A percentile compares a stretch with the other conserved stretches of the same genome.
These are phyloP conservation scores for Tiliacea aurago DNA, from an alignment of 2,888 invertebrate species.

Conservation along the genomic window DNA sequence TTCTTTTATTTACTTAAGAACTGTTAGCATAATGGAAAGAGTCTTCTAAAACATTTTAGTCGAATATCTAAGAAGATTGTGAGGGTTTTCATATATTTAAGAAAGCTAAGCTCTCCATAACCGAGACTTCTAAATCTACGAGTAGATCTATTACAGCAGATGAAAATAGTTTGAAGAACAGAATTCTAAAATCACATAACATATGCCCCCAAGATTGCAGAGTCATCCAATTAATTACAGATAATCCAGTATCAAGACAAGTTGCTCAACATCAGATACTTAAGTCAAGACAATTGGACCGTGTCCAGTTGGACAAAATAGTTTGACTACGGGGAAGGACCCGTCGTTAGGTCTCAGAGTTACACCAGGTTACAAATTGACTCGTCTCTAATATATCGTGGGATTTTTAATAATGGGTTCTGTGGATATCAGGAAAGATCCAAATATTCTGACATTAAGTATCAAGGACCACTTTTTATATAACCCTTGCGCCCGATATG, in stretches of 20 bases:
- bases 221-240: neutral
- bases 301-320: too few species aligned
- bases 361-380: conserved; percentile 24
- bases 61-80: neutral
- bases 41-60: neutral
- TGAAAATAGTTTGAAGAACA: neutral
- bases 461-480: too few species aligned
- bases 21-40: neutral
- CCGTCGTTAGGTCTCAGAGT: conserved; percentile 30
- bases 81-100: neutral
- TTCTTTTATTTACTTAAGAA: neutral
- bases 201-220: neutral
- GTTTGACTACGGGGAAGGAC: too few species aligned
- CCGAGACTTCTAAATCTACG: neutral
- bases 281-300: conserved; percentile 37
- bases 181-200: neutral
- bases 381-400: conserved; percentile 34
- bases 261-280: conserved; percentile 35
- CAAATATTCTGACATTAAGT: too few species aligned
- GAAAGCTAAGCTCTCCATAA: neutral
- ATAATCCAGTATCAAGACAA: conserved; percentile 8
- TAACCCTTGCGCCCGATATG: too few species aligned
- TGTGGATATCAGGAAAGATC: too few species aligned
- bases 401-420: conserved; percentile 15
- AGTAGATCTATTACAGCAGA: neutral